Evolutionary conservation across 1,140 invertebrate genomes (phyloP).

Genomic region (Drosophila serrata): DNA sequence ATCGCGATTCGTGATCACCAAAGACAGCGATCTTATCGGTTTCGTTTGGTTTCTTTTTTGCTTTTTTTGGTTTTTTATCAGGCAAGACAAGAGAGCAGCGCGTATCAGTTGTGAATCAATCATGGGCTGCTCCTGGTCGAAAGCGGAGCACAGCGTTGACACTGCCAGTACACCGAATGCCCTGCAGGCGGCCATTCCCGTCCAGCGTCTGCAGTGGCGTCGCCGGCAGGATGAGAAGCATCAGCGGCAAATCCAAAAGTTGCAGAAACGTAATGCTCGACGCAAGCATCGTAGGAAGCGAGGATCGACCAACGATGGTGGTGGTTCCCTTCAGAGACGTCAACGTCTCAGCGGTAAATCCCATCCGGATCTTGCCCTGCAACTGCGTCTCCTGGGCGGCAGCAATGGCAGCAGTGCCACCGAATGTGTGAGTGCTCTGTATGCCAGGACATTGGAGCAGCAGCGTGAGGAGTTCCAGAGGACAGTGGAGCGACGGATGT

Average conservation of each 20-base stretch:
- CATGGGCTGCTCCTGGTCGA: constrained; percentile 78
- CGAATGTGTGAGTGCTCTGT: constrained; percentile 55
- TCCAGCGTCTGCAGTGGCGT: constrained; percentile 8
- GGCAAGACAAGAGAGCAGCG: background rate
- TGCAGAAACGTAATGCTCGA: constrained; percentile 66
- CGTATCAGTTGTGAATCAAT: constrained; percentile 14
- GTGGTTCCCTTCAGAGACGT: constrained; percentile 16
- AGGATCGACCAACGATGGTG: background rate
- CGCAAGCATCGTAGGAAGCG: constrained; percentile 49
- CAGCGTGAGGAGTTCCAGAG: constrained; percentile 67
- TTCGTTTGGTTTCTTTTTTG: background rate
- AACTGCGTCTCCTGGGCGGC: constrained; percentile 59
- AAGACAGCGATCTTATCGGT: constrained; percentile 2
- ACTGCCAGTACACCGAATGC: constrained; percentile 42
- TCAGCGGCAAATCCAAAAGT: constrained; percentile 56
- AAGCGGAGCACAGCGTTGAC: constrained; percentile 26
- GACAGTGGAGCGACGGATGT: constrained; percentile 85
- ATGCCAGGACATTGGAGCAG: constrained; percentile 58
- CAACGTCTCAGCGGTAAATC: constrained; percentile 1
- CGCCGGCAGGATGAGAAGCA: constrained; percentile 68
- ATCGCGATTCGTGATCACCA: background rate
- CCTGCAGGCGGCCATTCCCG: constrained; percentile 54
- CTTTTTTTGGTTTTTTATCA: too few relatives aligned
- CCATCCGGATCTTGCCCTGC: constrained; percentile 33
- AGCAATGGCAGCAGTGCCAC: constrained; percentile 71